Base-by-base conservation (phyloP, 2,888 invertebrate species). In the Hermodice carunculata region DNA sequence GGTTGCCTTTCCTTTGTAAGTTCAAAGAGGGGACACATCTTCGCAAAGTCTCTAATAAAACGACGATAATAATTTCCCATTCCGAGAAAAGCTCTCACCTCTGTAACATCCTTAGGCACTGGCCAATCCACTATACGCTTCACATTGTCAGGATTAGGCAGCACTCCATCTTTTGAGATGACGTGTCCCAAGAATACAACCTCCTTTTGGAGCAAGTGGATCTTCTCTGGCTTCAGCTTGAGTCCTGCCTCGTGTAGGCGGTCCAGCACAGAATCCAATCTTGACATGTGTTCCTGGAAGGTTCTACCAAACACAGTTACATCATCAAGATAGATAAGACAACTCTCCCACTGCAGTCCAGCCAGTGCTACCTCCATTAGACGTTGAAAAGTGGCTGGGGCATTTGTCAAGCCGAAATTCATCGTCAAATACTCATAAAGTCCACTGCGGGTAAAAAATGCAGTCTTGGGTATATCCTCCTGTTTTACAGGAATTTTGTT, bases 1-100 rank as follows among this genome's bases (percentile, higher is more conserved):
- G 64, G 56, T n/a, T n/a, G n/a, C 8, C 28, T 26, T 48, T 64
- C 53, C 42, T 72, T 59, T n/a, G 83, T 74, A 11, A 69, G 60
- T 29, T 73, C 48, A 24, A 51, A 48, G n/a, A 76, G 40, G 0
- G 71, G 71, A 0, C 70, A 68, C 8, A 66, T 44, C 2, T 40
- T 34, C 5, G 73, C 32, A 56, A 72, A 69, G 11, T 64, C 48
- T 14, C 44, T 34, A 5, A 76, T 63, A 34, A 71, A 76, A 29
- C 65, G 60, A 2, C 71, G 60, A 24, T 74, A 77, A 48, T 70
- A 77, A n/a, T 66, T 66, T 26, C 37, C 34, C 4, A 70, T 52
- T 0, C 76, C 76, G 1, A 77, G 51, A 29, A 76, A 70, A 2
- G 66, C 29, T 24, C 59, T 46, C 2, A 75, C 56, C 48, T 70